Percentiles rank a stretch among this genome's conserved stretches.
phyloP scores from a whole-genome alignment of 2,888 invertebrate species.

The Hemicrepidius hirtus region DNA sequence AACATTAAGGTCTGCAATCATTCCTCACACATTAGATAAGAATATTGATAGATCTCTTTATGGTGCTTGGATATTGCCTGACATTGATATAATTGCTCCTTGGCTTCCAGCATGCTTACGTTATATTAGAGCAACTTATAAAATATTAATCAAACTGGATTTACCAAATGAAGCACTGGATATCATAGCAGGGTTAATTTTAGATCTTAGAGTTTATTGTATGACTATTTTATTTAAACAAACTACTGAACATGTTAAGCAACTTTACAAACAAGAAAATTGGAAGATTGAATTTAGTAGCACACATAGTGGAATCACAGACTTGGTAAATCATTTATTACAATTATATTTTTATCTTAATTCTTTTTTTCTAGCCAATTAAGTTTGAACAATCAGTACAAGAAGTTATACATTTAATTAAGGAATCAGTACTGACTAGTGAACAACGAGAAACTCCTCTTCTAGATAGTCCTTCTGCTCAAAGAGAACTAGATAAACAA shows the following conservation, averaged over 20 bases:
- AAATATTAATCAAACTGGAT: constrained; percentile 87
- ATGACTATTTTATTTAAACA: constrained; percentile 90
- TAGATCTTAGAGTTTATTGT: constrained; percentile 91
- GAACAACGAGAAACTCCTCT: constrained; percentile 80
- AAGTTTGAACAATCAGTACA: constrained; percentile 83
- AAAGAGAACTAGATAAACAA: constrained; percentile 72
- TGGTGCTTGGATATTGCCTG: constrained; percentile 75
- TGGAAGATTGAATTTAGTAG: constrained; percentile 92
- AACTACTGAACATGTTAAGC: constrained; percentile 85
- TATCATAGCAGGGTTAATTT: constrained; percentile 87
- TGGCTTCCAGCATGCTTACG: constrained; percentile 89
- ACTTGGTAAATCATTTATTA: constrained; percentile 76
- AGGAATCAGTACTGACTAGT: constrained; percentile 82
- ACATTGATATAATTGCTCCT: constrained; percentile 75
- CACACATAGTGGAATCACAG: constrained; percentile 89
- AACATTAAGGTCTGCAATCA: constrained; percentile 82
- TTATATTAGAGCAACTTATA: constrained; percentile 87
- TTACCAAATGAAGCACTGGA: constrained; percentile 91
- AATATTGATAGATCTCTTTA: constrained; percentile 70
- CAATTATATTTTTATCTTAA: background rate
- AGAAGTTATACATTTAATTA: constrained; percentile 81
- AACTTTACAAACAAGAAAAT: constrained; percentile 83
- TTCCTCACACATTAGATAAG: constrained; percentile 78
- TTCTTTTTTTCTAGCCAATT: constrained; percentile 75
- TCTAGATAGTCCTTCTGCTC: constrained; percentile 74